Evolutionary conservation across 2,113 vertebrate species (phyloP).

Genomic region (Lepidothrix coronata): DNA sequence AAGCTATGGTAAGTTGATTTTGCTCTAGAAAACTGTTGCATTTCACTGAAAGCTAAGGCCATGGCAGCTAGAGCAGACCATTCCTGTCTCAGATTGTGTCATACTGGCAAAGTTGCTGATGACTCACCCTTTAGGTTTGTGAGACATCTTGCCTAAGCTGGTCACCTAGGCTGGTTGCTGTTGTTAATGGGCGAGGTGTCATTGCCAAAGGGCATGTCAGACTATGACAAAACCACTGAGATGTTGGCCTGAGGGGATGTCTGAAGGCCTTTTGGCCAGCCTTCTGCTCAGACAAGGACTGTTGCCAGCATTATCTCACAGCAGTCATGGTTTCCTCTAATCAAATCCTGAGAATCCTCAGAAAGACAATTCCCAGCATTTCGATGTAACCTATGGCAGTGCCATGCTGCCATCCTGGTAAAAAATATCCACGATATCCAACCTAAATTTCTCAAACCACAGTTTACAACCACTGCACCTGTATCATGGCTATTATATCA

Average conservation of each 20-base stretch:
- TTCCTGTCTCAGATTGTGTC: neutral
- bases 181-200: neutral
- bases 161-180: neutral
- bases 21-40: neutral
- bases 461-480: neutral
- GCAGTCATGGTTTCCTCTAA: neutral
- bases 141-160: neutral
- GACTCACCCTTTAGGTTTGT: neutral
- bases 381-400: neutral
- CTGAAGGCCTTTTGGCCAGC: neutral
- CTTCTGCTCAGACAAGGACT: neutral
- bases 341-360: neutral
- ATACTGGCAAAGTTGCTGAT: neutral
- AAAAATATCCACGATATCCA: neutral
- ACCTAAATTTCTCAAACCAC: neutral
- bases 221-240: neutral
- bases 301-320: neutral
- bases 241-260: neutral
- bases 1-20: neutral
- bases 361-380: neutral
- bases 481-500: neutral
- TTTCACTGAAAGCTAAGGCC: neutral
- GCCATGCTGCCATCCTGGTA: neutral
- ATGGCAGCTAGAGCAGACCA: neutral
- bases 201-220: neutral